These are phyloP conservation scores for Oscheius myriophilus DNA, from an alignment of 2,888 invertebrate genomes.

Conservation along the genomic window DNA sequence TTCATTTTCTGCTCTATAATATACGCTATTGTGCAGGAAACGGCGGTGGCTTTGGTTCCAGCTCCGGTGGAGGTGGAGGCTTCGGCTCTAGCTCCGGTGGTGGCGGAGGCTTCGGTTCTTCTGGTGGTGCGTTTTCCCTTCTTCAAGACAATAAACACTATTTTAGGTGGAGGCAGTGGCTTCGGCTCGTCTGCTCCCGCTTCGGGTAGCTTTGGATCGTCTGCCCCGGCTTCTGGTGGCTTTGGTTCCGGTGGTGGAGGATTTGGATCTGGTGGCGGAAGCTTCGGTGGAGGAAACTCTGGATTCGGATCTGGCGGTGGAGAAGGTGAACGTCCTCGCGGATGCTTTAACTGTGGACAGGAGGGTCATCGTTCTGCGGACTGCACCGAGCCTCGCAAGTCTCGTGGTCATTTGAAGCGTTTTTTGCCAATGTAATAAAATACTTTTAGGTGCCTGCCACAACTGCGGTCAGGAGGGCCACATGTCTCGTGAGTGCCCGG, in stretches of 20 bases:
- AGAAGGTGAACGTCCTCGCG: slow-evolving; percentile 7
- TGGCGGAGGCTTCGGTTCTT: not conserved
- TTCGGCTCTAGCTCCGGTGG: not conserved
- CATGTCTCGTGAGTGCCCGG: slow-evolving; percentile 32
- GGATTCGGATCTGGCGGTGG: slow-evolving; percentile 16
- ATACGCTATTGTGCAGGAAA: no score
- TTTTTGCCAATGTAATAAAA: no score
- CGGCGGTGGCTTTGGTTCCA: slow-evolving; percentile 15
- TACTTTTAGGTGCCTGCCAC: slow-evolving; percentile 32
- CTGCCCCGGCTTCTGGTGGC: not conserved
- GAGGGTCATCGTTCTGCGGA: slow-evolving; percentile 48
- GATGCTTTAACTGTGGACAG: slow-evolving; percentile 50
- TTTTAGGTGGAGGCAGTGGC: slow-evolving; percentile 3
- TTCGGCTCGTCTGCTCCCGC: slow-evolving; percentile 4
- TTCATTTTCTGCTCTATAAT: no score
- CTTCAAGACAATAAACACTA: not conserved
- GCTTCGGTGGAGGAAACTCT: slow-evolving; percentile 6
- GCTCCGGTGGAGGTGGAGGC: not conserved
- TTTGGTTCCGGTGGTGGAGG: not conserved
- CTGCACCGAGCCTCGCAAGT: slow-evolving; percentile 35
- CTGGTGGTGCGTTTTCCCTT: not conserved
- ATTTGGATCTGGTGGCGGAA: slow-evolving; percentile 2
- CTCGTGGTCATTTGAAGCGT: not conserved
- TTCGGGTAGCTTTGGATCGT: not conserved
- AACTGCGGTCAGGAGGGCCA: slow-evolving; percentile 36